Base-by-base conservation (phyloP, 2,113 vertebrate species). In the Varanus salvator region DNA sequence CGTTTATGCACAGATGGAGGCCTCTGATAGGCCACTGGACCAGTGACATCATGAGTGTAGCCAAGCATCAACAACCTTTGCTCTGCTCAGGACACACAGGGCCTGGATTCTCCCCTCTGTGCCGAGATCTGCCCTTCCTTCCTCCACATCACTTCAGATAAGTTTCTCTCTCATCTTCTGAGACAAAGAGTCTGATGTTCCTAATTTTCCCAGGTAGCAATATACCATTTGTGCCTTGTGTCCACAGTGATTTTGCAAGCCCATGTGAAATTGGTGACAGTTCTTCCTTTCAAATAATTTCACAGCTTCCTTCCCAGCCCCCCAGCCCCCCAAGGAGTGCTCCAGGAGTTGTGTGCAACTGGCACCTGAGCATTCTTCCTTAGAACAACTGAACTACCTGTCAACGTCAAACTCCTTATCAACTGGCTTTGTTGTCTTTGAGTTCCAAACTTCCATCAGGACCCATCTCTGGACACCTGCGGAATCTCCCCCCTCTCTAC, bases 401-500 rank as follows among this genome's bases (percentile, higher is more conserved):
- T 82, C 29, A 93, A 6, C 11, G 44, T 8, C 29, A 92, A 60
- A 91, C 82, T 5, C 8, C 3, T 64, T 6, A 60, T 52, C 80
- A 0, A 6, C 6, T 44, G 31, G 48, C 71, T 74, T 86, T 81
- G 82, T 52, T 48, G 50, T 31, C 8, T 44, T 25, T 71, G 17
- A 0, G 0, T 69, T 91, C 52, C 68, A 5, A 19, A 83, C 25
- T 72, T 89, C 44, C 85, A 76, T 23, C 38, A 2, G 0, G 38
- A 1, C 0, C 72, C 72, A 85, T 69, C 27, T 31, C 31, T 86
- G 29, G 50, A 91, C 85, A 82, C 12, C 0, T 84, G 87, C 3
- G 50, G 50, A n/a, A 29, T 12, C 78, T 3, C 9, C 74, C 27
- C 0, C 85, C 15, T n/a, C 0, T 0, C 0, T 1, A 54, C 5